Conservation (phyloP, 2,888 invertebrate genomes). For the Ectropis crepuscularia region DNA sequence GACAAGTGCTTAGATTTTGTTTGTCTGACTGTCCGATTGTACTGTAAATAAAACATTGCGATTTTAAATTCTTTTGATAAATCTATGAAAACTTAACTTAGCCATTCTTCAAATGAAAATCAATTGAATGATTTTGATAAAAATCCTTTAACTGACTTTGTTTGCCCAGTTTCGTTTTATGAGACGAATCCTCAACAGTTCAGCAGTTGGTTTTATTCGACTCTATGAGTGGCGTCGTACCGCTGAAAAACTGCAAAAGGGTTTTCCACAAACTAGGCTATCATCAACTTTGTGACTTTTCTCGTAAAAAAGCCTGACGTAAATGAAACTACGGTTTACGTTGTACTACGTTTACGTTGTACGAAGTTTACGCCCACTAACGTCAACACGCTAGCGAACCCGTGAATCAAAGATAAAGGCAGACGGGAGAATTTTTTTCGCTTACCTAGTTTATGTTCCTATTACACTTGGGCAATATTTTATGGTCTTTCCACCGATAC, state of each 20-base stretch:
- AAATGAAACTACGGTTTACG: slow-evolving; percentile 35
- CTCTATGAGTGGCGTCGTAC: slow-evolving; percentile 3
- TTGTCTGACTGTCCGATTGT: no score
- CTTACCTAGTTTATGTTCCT: slow-evolving; percentile 52
- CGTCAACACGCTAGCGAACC: slow-evolving; percentile 42
- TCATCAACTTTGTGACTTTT: slow-evolving; percentile 29
- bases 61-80: no score
- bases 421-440: slow-evolving; percentile 49
- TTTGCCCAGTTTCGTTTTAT: background rate
- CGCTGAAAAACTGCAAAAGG: slow-evolving; percentile 28
- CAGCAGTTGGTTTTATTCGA: slow-evolving; percentile 10
- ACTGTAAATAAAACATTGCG: no score
- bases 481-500: slow-evolving; percentile 51
- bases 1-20: no score
- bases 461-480: slow-evolving; percentile 53
- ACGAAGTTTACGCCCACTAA: slow-evolving; percentile 30
- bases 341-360: slow-evolving; percentile 31
- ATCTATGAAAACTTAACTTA: no score
- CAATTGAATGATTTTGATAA: background rate
- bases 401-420: slow-evolving; percentile 51
- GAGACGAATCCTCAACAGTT: background rate
- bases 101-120: background rate
- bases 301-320: slow-evolving; percentile 29
- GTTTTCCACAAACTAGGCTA: slow-evolving; percentile 24
- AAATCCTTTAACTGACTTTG: background rate